Base-by-base conservation (phyloP, 2,888 invertebrate species). In the Acholoe squamosa region DNA sequence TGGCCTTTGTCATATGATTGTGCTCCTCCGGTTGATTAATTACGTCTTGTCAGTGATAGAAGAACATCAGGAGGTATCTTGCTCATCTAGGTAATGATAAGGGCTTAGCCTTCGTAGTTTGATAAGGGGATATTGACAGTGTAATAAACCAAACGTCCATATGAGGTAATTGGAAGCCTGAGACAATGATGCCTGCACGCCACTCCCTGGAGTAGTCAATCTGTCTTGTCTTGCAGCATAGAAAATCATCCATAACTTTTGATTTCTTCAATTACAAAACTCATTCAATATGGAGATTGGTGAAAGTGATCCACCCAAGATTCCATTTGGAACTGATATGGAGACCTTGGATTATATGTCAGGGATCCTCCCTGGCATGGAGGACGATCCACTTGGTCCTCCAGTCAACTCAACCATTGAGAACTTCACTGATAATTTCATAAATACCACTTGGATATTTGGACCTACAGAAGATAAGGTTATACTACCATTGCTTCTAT, bases 391-490 rank as follows among this genome's bases (percentile, higher is more conserved):
- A 34, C 43, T 84, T 5, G 84, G 84, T 10, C 34, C 84, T n/a
- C 51, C 84, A n/a, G 84, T 84, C 5, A 84, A 84, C 43, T 84
- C 84, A 19, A 84, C 84, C 14, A 76, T 89, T 25, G 89, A 89
- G 43, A 89, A 89, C 52, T 89, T 89, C 52, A 89, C 89, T 14
- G 51, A 34, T 52, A 61, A 61, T 16, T 67, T 67, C 52, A 43
- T 67, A 19, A 91, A 91, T 61, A 71, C 67, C 67, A 90, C 90
- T 14, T 92, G 91, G 91, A 86, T 93, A 31, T 93, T 93, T 89
- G 92, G 92, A 10, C 54, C 77, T n/a, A 54, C 89, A 0, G 90
- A 90, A 43, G 92, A 92, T 89, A 56, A 61, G 19, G 52, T 91
- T 12, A 77, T 92, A 22, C 88, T 93, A 51, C 93, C 93, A 33